Evolutionary conservation across 2,797 vertebrate genomes (phyloP), one percentile per base, ranked within the genome.

Genomic region (Gobionotothen gibberifrons): DNA sequence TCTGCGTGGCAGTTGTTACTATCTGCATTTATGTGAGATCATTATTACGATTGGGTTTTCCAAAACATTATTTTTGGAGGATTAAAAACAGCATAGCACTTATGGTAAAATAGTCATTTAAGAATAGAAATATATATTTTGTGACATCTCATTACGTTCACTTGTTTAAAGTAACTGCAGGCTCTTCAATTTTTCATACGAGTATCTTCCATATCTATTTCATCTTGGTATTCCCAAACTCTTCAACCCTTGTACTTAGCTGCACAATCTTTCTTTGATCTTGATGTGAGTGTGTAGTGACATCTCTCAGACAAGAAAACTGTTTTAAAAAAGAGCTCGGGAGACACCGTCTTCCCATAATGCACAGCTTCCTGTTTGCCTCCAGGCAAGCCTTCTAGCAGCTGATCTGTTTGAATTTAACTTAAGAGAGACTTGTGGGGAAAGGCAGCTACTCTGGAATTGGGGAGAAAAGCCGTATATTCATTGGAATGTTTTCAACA

Each of bases 361-460:
- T 63, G 77, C 85, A 87, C 85, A 73, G 72, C 76, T 87, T 89
- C 82, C 87, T 84, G 86, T 84, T 70, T 84, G 80, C 76, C 82
- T 85, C 21, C 75, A 73, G 89, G 85, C 83, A 47, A 83, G 58
- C 79, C 87, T 81, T 63, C 76, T 7, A 84, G 79, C 85, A 79
- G 60, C 47, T 13, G 32, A 70, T 72, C 72, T 85, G 76, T 80
- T 86, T 81, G 79, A 81, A 61, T 78, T 83, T 52, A 84, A 66
- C 74, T 63, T 73, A 32, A 80, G 63, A 71, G 39, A 80, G 69
- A 69, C 77, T 81, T 69, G 14, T 12, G 46, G 75, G 57, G 13
- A 61, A 73, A 53, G 52, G 42, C 51, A 66, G n/a, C 1, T 3
- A 65, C 64, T 32, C 60, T 40, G 58, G 57, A 67, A 70, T 75